phyloP scores from a whole-genome alignment of 2,113 vertebrate species.

The Entelurus aequoreus region DNA sequence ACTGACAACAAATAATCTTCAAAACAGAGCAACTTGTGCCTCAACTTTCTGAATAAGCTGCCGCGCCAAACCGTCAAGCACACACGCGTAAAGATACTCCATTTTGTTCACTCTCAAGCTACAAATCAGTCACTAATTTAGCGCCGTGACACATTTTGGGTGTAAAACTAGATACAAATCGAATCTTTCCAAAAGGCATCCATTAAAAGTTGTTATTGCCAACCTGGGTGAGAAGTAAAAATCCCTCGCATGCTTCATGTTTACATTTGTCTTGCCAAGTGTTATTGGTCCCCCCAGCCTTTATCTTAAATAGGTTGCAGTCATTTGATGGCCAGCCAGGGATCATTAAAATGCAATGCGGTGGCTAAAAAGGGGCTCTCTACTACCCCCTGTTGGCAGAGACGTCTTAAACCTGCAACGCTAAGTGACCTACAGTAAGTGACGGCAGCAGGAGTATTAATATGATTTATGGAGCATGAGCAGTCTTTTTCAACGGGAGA shows the following conservation, averaged over 20 bases:
- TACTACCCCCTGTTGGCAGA: conserved; percentile 2
- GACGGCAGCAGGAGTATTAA: not conserved
- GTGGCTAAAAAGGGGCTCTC: not conserved
- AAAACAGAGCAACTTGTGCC: no score
- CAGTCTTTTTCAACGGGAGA: no score
- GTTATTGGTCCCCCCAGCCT: not conserved
- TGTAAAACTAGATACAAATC: conserved; percentile 13
- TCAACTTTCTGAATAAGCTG: no score
- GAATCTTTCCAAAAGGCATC: conserved; percentile 4
- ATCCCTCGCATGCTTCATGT: not conserved
- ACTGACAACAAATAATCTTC: no score
- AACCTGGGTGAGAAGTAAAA: not conserved
- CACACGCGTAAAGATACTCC: no score
- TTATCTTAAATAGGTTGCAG: not conserved
- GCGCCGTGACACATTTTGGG: conserved; percentile 4
- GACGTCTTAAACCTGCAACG: not conserved
- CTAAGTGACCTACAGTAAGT: not conserved
- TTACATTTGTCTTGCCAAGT: conserved; percentile 5
- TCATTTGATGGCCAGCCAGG: not conserved
- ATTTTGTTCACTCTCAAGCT: conserved; percentile 12
- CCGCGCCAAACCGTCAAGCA: conserved; percentile 5
- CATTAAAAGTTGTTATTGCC: not conserved
- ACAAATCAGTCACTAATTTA: conserved; percentile 5
- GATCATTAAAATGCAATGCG: not conserved
- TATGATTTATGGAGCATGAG: not conserved